Conservation (phyloP, 30 jellyfish, hydroid and myxozoan genomes). For the Chironex yamaguchii region DNA sequence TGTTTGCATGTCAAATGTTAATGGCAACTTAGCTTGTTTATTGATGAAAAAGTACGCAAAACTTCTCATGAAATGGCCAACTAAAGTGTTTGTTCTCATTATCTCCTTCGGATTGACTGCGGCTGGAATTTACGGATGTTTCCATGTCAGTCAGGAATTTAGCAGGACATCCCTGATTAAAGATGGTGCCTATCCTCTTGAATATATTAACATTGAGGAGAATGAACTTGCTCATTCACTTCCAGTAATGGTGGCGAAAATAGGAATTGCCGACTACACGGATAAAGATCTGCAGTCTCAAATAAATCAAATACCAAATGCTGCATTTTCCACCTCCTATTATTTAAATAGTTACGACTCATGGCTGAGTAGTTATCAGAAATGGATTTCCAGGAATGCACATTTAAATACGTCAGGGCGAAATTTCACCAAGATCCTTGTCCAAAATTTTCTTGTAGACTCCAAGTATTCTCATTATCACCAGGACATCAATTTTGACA, state of each 20-base stretch:
- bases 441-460: not conserved
- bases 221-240: slow-evolving; percentile 53
- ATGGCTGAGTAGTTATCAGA: slow-evolving; percentile 33
- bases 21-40: not conserved
- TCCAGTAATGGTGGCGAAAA: slow-evolving; percentile 59
- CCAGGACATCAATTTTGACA: slow-evolving; percentile 46
- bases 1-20: slow-evolving; percentile 1
- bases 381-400: slow-evolving; percentile 7
- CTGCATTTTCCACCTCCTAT: slow-evolving; percentile 7
- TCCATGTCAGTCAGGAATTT: slow-evolving; percentile 60
- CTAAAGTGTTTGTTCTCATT: slow-evolving; percentile 38
- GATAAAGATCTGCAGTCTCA: slow-evolving; percentile 38
- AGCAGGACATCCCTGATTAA: slow-evolving; percentile 61
- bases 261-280: slow-evolving; percentile 32
- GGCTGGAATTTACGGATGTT: slow-evolving; percentile 70
- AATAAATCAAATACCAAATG: not conserved
- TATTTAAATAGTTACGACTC: slow-evolving; percentile 53
- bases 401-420: not conserved
- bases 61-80: slow-evolving; percentile 26
- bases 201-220: slow-evolving; percentile 34
- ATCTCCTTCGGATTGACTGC: slow-evolving; percentile 50
- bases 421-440: not conserved
- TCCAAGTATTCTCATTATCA: slow-evolving; percentile 51
- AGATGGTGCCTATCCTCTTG: slow-evolving; percentile 58
- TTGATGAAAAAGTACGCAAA: slow-evolving; percentile 56